Evolutionary conservation across 1,140 invertebrate species (phyloP).

Genomic region (Drosophila rufa): DNA sequence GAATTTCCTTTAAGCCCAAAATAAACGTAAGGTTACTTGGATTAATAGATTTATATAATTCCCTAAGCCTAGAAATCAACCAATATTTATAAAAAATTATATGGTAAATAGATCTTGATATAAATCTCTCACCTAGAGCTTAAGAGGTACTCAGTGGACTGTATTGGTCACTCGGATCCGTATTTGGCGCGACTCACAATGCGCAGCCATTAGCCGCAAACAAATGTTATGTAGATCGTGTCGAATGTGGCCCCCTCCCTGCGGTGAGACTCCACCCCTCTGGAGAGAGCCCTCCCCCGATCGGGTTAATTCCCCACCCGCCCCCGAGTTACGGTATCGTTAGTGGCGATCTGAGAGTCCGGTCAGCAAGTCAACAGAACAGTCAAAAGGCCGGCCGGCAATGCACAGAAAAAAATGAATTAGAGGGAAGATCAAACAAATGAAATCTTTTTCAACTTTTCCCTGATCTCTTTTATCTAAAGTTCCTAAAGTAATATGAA

Average conservation of each 20-base stretch:
- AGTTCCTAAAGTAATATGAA: too few relatives aligned
- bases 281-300: not conserved
- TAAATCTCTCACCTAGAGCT: conserved; percentile 5
- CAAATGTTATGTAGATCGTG: conserved; percentile 80
- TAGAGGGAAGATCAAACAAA: not conserved
- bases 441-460: too few relatives aligned
- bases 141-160: conserved; percentile 23
- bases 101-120: not conserved
- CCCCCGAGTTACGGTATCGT: conserved; percentile 63
- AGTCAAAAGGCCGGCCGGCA: conserved; percentile 23
- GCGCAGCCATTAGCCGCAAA: conserved; percentile 69
- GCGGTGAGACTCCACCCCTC: conserved; percentile 13
- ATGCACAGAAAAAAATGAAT: conserved; percentile 1
- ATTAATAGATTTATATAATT: too few relatives aligned
- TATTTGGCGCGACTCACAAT: conserved; percentile 59
- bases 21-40: too few relatives aligned
- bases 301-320: conserved; percentile 14
- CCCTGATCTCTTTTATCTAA: too few relatives aligned
- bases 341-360: conserved; percentile 63
- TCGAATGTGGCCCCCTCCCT: conserved; percentile 35
- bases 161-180: conserved; percentile 42
- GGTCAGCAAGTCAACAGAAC: conserved; percentile 25
- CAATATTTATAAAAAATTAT: too few relatives aligned
- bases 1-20: too few relatives aligned
- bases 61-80: too few relatives aligned